Conservation (phyloP, 2,888 invertebrate genomes). For the Camponotus fellah region DNA sequence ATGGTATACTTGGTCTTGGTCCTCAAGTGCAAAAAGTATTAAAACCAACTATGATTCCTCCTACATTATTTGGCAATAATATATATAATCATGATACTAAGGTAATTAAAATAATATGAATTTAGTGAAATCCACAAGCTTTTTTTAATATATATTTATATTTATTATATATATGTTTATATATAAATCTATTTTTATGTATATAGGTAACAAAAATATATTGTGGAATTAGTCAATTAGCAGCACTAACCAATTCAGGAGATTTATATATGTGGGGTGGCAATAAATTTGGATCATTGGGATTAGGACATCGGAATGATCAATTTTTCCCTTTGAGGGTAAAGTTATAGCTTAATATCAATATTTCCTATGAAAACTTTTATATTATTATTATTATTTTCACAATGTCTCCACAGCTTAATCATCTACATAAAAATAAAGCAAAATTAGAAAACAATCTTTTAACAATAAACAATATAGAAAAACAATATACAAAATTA, state of each 20-base stretch:
- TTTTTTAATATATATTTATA: neutral
- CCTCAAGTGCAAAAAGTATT: constrained; percentile 90
- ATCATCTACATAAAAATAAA: too few species aligned
- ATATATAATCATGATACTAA: constrained; percentile 91
- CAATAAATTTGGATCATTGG: constrained; percentile 94
- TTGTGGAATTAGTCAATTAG: constrained; percentile 92
- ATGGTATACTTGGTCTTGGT: constrained; percentile 96
- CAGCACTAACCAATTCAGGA: constrained; percentile 93
- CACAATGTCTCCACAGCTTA: too few species aligned
- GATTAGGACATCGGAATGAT: constrained; percentile 92
- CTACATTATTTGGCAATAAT: constrained; percentile 94
- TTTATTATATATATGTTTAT: neutral
- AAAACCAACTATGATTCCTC: constrained; percentile 92
- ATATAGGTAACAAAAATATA: constrained; percentile 87
- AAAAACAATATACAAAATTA: too few species aligned
- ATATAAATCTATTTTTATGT: neutral
- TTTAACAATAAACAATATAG: too few species aligned
- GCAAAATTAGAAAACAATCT: too few species aligned
- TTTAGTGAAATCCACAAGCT: neutral
- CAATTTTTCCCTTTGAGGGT: constrained; percentile 96
- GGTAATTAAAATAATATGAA: constrained; percentile 65
- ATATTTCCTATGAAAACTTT: too few species aligned
- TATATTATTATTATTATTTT: too few species aligned
- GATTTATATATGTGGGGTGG: constrained; percentile 97
- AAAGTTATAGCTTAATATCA: constrained; percentile 49